Percentiles rank a stretch among this genome's conserved stretches.
Conservation (phyloP, 2,797 vertebrate genomes). For the Siniperca undulata region DNA sequence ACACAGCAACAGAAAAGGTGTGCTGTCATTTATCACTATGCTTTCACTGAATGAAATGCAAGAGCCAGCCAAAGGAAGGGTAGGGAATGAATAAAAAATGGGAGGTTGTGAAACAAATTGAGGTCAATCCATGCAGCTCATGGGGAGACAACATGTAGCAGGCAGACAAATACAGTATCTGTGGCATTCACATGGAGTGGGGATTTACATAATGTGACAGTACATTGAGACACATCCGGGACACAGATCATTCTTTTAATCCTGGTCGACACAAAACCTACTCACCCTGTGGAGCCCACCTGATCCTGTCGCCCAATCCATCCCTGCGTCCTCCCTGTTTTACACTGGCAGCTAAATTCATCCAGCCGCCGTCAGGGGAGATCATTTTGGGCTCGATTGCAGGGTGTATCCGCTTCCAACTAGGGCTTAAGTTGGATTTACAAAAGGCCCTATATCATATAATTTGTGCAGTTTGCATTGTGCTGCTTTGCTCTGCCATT, state of each 20-base stretch:
- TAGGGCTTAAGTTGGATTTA: slow-evolving; percentile 68
- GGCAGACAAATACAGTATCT: slow-evolving; percentile 64
- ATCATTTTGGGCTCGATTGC: slow-evolving; percentile 27
- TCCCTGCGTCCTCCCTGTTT: slow-evolving; percentile 32
- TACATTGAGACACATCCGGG: slow-evolving; percentile 83
- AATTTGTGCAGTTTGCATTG: slow-evolving; percentile 58
- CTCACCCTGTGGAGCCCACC: slow-evolving; percentile 55
- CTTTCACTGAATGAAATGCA: slow-evolving; percentile 12
- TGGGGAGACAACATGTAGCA: slow-evolving; percentile 59
- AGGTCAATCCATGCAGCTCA: slow-evolving; percentile 65
- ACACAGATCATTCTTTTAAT: slow-evolving; percentile 87
- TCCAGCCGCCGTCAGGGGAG: slow-evolving; percentile 19
- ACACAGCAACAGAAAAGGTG: slow-evolving; percentile 28
- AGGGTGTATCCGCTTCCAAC: slow-evolving; percentile 26
- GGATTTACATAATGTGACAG: slow-evolving; percentile 90
- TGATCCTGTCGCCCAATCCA: slow-evolving; percentile 53
- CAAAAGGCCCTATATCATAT: slow-evolving; percentile 44
- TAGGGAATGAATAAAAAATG: background rate
- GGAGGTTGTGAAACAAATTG: slow-evolving; percentile 45
- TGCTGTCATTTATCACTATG: slow-evolving; percentile 23
- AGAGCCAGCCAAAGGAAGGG: slow-evolving; percentile 12
- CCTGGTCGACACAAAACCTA: slow-evolving; percentile 81
- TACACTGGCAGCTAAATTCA: slow-evolving; percentile 27
- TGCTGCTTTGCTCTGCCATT: slow-evolving; percentile 56
- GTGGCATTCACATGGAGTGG: slow-evolving; percentile 78